Conservation (phyloP, 1,140 invertebrate species). For the Lordiphosa mommai region DNA sequence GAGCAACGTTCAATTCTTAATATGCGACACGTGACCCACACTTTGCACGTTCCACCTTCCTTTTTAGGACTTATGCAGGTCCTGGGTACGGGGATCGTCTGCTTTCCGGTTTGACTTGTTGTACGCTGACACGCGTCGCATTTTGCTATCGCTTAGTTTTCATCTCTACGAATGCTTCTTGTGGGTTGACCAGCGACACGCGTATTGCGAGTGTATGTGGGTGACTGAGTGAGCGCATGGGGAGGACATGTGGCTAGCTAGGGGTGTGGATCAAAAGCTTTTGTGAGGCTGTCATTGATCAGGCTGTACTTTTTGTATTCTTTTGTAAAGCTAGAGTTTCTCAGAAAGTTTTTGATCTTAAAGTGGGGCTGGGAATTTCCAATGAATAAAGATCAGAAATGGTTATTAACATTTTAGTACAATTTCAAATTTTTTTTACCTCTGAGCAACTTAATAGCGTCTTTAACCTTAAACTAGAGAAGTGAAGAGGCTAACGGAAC, state of each 20-base stretch:
- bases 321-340: too few relatives aligned
- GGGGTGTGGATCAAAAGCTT: conserved; percentile 13
- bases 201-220: conserved; percentile 17
- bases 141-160: conserved; percentile 25
- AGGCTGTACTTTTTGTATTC: conserved; percentile 1
- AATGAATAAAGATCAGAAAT: too few relatives aligned
- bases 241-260: conserved; percentile 25
- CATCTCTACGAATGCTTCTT: conserved; percentile 18
- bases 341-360: too few relatives aligned
- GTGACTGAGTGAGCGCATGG: background rate
- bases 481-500: too few relatives aligned
- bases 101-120: conserved; percentile 54
- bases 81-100: conserved; percentile 27
- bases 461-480: too few relatives aligned
- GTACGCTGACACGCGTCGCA: conserved; percentile 45
- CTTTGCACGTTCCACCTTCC: conserved; percentile 28
- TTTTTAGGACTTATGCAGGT: conserved; percentile 33
- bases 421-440: too few relatives aligned
- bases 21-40: conserved; percentile 61
- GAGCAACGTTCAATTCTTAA: conserved; percentile 49
- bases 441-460: too few relatives aligned
- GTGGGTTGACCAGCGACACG: conserved; percentile 46
- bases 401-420: too few relatives aligned
- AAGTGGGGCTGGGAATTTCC: too few relatives aligned
- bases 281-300: conserved; percentile 3